A percentile compares a stretch with the other conserved stretches of the same genome.
phyloP scores from a whole-genome alignment of 2,888 invertebrate genomes.

The Myathropa florea region DNA sequence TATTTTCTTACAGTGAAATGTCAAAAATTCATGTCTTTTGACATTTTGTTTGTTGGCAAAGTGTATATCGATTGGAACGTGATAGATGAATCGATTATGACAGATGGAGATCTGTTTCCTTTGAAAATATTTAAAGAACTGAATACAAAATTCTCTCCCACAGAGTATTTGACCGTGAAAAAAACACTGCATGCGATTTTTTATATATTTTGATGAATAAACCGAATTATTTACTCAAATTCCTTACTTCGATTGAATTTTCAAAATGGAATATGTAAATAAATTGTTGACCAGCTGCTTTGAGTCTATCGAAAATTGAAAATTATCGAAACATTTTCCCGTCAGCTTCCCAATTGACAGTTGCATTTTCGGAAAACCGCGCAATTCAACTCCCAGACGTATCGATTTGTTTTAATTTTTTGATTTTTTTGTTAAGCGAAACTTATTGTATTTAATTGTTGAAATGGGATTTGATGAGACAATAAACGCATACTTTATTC shows the following conservation, averaged over 20 bases:
- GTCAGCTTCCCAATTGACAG: conserved; percentile 32
- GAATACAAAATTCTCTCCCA: neutral
- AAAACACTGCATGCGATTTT: no score
- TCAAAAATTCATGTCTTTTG: conserved; percentile 51
- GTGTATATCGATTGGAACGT: conserved; percentile 39
- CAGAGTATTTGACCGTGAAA: no score
- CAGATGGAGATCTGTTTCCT: neutral
- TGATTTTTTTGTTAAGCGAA: neutral
- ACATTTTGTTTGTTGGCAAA: conserved; percentile 48
- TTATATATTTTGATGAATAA: no score
- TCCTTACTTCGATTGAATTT: neutral
- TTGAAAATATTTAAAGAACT: neutral
- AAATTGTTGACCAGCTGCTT: neutral
- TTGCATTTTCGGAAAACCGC: conserved; percentile 39
- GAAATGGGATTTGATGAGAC: conserved; percentile 76
- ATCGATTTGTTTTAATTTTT: conserved; percentile 20
- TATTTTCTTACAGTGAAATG: conserved; percentile 52
- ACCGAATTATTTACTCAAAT: neutral
- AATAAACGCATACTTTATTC: conserved; percentile 78
- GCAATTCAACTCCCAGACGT: conserved; percentile 6
- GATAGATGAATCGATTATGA: neutral
- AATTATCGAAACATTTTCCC: neutral
- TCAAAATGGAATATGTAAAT: neutral
- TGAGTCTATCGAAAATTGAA: conserved; percentile 11
- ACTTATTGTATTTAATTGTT: neutral